phyloP scores from a whole-genome alignment of 2,888 invertebrate species.

The Sphecodes monilicornis region DNA sequence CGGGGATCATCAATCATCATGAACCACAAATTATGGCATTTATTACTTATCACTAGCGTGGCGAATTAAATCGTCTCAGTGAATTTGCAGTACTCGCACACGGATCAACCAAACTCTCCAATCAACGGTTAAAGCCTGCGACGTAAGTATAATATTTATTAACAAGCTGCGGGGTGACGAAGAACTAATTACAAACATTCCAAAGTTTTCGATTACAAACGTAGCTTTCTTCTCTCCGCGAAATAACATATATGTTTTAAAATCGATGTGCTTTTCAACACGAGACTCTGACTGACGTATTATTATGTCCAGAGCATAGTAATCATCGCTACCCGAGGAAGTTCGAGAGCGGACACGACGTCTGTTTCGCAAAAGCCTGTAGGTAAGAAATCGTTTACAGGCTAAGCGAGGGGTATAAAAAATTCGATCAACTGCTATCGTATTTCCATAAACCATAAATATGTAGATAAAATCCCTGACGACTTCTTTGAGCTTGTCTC shows the following conservation, averaged over 20 bases:
- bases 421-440: background rate
- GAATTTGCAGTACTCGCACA: background rate
- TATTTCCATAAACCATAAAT: background rate
- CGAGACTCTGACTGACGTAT: no score
- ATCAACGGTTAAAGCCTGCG: background rate
- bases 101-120: background rate
- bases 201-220: background rate
- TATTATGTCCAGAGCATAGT: no score
- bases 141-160: background rate
- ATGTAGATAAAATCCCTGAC: background rate
- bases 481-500: background rate
- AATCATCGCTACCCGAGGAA: background rate
- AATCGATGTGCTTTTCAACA: no score
- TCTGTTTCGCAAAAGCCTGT: background rate
- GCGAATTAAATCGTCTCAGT: background rate
- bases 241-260: background rate
- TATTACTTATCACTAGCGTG: background rate
- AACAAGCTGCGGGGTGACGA: background rate
- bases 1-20: background rate
- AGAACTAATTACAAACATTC: background rate
- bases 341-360: background rate
- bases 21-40: slow-evolving; percentile 6
- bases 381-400: background rate
- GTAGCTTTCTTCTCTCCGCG: background rate
- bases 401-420: background rate